phyloP scores from a whole-genome alignment of 2,888 invertebrate genomes.

The Drosophila mulleri region DNA sequence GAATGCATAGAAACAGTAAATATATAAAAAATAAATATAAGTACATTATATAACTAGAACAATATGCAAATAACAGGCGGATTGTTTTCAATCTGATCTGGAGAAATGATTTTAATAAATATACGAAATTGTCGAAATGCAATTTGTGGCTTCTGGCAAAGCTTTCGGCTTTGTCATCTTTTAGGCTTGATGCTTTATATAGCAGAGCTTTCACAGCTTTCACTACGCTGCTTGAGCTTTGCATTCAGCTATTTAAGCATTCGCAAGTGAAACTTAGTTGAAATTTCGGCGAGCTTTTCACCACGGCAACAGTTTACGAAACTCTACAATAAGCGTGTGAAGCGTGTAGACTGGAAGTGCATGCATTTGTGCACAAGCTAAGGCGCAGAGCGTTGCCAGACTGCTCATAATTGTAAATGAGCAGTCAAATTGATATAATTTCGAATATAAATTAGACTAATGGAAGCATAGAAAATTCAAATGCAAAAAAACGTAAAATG shows the following conservation, averaged over 20 bases:
- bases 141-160: neutral
- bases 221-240: neutral
- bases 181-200: neutral
- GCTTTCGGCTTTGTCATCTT: neutral
- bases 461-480: neutral
- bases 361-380: neutral
- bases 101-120: neutral
- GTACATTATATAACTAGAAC: no score
- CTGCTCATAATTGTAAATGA: neutral
- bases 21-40: no score
- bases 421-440: neutral
- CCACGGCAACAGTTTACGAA: slow-evolving; percentile 8
- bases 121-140: neutral
- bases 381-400: slow-evolving; percentile 27
- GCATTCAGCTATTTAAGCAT: neutral
- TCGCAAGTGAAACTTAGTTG: neutral
- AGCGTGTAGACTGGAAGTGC: slow-evolving; percentile 45
- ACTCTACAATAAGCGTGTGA: neutral
- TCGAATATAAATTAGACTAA: neutral
- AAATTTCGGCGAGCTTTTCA: neutral
- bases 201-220: neutral
- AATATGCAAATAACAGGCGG: no score
- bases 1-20: no score
- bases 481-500: neutral
- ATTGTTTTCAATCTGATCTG: neutral